phyloP scores from a whole-genome alignment of 2,888 invertebrate species.

The Coremacera marginata region DNA sequence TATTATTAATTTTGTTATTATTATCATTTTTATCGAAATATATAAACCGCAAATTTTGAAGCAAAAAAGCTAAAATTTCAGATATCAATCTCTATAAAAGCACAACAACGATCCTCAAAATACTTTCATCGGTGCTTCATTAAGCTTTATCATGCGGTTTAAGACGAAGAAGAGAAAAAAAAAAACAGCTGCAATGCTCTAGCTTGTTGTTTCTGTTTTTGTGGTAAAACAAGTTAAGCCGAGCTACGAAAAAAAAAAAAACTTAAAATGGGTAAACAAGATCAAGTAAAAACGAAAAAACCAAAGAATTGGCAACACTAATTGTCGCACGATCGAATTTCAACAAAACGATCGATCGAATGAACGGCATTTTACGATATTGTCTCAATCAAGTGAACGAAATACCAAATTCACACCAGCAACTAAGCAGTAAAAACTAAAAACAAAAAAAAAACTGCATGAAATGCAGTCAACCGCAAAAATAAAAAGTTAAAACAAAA shows the following conservation, averaged over 20 bases:
- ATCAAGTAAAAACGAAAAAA: slow-evolving; percentile 12
- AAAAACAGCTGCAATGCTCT: background rate
- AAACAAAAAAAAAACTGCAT: slow-evolving; percentile 17
- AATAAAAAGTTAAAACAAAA: background rate
- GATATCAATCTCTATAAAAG: background rate
- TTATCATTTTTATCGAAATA: too few relatives aligned
- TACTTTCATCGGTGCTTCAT: slow-evolving; percentile 6
- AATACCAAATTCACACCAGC: slow-evolving; percentile 33
- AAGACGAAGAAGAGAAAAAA: background rate
- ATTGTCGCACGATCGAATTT: slow-evolving; percentile 37
- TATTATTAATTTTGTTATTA: too few relatives aligned
- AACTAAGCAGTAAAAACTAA: slow-evolving; percentile 25
- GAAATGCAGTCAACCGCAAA: slow-evolving; percentile 2
- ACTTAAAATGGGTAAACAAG: background rate
- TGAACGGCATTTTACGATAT: slow-evolving; percentile 60
- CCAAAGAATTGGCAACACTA: slow-evolving; percentile 27
- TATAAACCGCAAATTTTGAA: background rate
- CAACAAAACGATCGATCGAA: slow-evolving; percentile 32
- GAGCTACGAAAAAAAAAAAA: background rate
- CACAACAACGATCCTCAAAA: slow-evolving; percentile 13
- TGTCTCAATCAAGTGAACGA: slow-evolving; percentile 59
- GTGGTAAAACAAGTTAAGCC: slow-evolving; percentile 15
- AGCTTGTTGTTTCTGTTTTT: background rate
- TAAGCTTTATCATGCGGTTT: slow-evolving; percentile 1
- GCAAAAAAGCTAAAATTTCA: background rate